These are phyloP conservation scores for Tinamus major DNA, from an alignment of 2,797 vertebrate genomes.

Conservation along the genomic window DNA sequence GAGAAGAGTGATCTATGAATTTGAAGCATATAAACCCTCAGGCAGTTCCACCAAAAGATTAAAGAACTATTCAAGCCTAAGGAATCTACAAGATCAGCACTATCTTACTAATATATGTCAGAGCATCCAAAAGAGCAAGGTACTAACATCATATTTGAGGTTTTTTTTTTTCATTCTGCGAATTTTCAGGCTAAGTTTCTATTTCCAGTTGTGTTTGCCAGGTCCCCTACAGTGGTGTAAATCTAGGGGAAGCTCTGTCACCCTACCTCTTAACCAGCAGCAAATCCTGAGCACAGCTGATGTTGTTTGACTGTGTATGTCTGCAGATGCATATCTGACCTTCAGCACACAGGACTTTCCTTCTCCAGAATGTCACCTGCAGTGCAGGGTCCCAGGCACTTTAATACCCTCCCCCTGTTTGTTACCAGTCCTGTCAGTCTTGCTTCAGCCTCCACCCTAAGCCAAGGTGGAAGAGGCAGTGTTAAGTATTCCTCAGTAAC, in stretches of 20 bases:
- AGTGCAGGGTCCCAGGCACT: neutral
- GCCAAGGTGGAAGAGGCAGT: neutral
- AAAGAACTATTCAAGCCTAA: neutral
- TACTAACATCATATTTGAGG: neutral
- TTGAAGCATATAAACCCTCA: neutral
- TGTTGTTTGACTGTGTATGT: neutral
- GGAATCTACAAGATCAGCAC: neutral
- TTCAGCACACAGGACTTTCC: neutral
- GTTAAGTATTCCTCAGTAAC: constrained; percentile 8
- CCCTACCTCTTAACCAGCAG: neutral
- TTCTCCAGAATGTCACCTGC: neutral
- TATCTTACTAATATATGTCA: neutral
- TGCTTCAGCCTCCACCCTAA: neutral
- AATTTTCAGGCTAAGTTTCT: neutral
- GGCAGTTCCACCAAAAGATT: neutral
- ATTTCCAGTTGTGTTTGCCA: neutral
- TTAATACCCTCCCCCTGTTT: neutral
- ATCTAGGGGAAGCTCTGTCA: neutral
- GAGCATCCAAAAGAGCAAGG: neutral
- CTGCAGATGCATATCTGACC: neutral
- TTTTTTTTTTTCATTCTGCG: neutral
- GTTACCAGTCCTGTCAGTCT: neutral
- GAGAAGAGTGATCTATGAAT: neutral
- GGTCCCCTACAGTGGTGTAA: neutral
- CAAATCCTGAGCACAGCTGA: neutral